A percentile compares a stretch with the other conserved stretches of the same genome.
Conservation (phyloP, 2,888 invertebrate genomes). For the Eurytoma californica region DNA sequence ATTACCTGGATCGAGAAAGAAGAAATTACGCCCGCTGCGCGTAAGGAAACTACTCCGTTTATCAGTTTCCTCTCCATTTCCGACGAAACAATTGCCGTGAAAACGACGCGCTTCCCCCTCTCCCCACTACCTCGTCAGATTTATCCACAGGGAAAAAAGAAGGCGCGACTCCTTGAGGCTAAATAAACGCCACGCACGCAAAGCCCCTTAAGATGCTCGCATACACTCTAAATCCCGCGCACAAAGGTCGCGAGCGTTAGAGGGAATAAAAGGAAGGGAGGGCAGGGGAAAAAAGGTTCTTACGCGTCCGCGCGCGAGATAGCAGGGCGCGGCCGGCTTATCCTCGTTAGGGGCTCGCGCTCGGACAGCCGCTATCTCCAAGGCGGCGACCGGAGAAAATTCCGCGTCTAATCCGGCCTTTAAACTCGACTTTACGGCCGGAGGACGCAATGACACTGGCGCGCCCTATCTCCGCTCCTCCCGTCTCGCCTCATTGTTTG, state of each 20-base stretch:
- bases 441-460: slow-evolving; percentile 59
- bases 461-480: slow-evolving; percentile 57
- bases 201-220: too few species aligned
- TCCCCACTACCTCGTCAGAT: neutral
- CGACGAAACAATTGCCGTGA: slow-evolving; percentile 27
- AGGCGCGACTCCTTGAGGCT: neutral
- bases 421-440: slow-evolving; percentile 59
- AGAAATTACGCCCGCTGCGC: slow-evolving; percentile 19
- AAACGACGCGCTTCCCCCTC: slow-evolving; percentile 12
- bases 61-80: slow-evolving; percentile 14
- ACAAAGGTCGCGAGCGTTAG: too few species aligned
- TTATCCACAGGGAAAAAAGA: slow-evolving; percentile 16
- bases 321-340: slow-evolving; percentile 18
- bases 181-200: too few species aligned
- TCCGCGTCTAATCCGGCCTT: slow-evolving; percentile 58
- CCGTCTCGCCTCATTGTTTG: slow-evolving; percentile 38
- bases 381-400: slow-evolving; percentile 10
- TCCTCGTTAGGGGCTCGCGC: slow-evolving; percentile 44
- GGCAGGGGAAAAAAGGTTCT: too few species aligned
- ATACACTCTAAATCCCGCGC: too few species aligned
- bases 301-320: neutral
- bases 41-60: slow-evolving; percentile 35
- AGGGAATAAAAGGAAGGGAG: too few species aligned
- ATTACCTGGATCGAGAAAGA: slow-evolving; percentile 44
- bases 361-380: slow-evolving; percentile 20